Evolutionary conservation across 1,140 invertebrate genomes (phyloP).

Genomic region (Leptonema lineaticorne): DNA sequence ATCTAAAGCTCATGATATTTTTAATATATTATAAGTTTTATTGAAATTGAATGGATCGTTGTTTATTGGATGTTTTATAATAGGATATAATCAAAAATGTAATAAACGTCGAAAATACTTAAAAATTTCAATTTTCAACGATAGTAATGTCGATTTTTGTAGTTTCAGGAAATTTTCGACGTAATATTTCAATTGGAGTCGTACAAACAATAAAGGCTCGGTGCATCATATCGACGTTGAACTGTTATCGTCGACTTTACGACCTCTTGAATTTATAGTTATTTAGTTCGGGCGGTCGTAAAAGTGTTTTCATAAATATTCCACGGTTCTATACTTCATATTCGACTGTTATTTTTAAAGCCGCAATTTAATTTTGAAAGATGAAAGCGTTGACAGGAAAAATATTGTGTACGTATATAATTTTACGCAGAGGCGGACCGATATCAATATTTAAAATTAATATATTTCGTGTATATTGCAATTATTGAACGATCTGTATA

Average conservation of each 20-base stretch:
- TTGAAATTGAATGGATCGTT: background rate
- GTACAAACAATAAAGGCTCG: slow-evolving; percentile 2
- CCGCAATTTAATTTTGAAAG: slow-evolving; percentile 32
- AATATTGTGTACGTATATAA: slow-evolving; percentile 28
- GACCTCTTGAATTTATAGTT: slow-evolving; percentile 18
- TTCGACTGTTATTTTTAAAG: slow-evolving; percentile 34
- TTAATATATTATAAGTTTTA: background rate
- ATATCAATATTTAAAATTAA: too few species aligned
- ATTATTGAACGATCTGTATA: too few species aligned
- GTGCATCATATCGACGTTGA: slow-evolving; percentile 1
- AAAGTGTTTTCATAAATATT: slow-evolving; percentile 22
- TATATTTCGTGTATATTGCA: too few species aligned
- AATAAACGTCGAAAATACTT: too few species aligned
- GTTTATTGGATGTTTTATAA: too few species aligned
- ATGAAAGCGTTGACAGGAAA: slow-evolving; percentile 33
- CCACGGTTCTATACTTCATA: slow-evolving; percentile 5
- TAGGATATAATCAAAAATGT: too few species aligned
- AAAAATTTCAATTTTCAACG: too few species aligned
- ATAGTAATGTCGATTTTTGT: too few species aligned
- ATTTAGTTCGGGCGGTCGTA: slow-evolving; percentile 5
- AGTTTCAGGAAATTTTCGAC: background rate
- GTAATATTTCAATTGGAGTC: background rate
- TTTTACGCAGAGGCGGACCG: background rate
- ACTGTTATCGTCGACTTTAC: background rate
- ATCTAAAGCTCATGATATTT: too few species aligned